A percentile compares a stretch with the other conserved stretches of the same genome.
Conservation (phyloP, 2,888 invertebrate genomes). For the Drosophila sordidula region DNA sequence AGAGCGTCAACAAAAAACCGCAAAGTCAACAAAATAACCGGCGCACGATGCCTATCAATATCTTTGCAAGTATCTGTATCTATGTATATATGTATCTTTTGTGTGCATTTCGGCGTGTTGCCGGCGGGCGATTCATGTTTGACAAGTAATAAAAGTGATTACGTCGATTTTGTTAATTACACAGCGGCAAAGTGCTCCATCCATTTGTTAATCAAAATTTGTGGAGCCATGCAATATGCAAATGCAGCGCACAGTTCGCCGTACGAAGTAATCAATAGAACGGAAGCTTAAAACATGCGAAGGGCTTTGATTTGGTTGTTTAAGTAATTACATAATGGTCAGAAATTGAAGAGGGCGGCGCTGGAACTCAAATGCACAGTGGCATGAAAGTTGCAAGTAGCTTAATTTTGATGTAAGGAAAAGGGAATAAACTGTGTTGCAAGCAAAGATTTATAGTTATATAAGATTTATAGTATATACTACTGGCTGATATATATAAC, state of each 20-base stretch:
- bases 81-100: slow-evolving; percentile 21
- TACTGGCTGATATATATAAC: too few relatives aligned
- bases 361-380: slow-evolving; percentile 20
- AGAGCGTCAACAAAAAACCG: slow-evolving; percentile 52
- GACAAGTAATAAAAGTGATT: slow-evolving; percentile 75
- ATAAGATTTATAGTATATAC: too few relatives aligned
- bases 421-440: too few relatives aligned
- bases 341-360: slow-evolving; percentile 17
- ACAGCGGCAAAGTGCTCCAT: slow-evolving; percentile 6
- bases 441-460: too few relatives aligned
- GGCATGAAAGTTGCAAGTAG: neutral
- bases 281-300: slow-evolving; percentile 53
- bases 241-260: slow-evolving; percentile 34
- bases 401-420: too few relatives aligned
- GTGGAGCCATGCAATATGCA: slow-evolving; percentile 58
- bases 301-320: slow-evolving; percentile 47
- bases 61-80: slow-evolving; percentile 4
- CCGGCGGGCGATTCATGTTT: slow-evolving; percentile 65
- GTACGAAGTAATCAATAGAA: slow-evolving; percentile 69
- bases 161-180: slow-evolving; percentile 43
- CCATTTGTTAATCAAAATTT: slow-evolving; percentile 71
- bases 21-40: slow-evolving; percentile 62
- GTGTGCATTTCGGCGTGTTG: slow-evolving; percentile 35
- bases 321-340: slow-evolving; percentile 71
- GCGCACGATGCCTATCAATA: neutral